Evolutionary conservation across 2,888 invertebrate genomes (phyloP).

Genomic region (Dryadula phaetusa): DNA sequence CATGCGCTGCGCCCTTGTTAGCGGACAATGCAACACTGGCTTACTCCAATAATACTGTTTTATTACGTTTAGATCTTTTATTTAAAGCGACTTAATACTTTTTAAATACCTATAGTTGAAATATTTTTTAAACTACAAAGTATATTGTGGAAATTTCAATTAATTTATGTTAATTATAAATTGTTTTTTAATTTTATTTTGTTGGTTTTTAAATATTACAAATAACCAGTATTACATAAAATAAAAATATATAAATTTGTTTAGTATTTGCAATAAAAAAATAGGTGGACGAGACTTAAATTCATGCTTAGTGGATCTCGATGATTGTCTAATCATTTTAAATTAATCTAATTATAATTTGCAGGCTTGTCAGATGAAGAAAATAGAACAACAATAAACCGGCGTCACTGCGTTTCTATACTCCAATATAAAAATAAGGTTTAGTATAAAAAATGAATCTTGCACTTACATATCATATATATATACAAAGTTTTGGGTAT

Average conservation of each 20-base stretch:
- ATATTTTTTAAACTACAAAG: not conserved
- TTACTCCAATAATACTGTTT: conserved; percentile 61
- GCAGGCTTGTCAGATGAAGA: no score
- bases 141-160: not conserved
- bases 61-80: conserved; percentile 47
- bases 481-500: conserved; percentile 57
- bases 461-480: conserved; percentile 5
- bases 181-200: not conserved
- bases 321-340: no score
- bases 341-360: no score
- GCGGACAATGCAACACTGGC: conserved; percentile 63
- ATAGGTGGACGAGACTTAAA: no score
- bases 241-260: no score
- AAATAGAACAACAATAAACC: no score
- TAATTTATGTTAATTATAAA: not conserved
- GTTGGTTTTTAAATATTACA: no score
- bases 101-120: not conserved
- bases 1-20: conserved; percentile 63
- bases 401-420: no score
- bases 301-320: no score
- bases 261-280: no score
- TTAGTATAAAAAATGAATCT: not conserved
- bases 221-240: no score
- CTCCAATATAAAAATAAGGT: not conserved
- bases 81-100: conserved; percentile 34